Evolutionary conservation across 2,888 invertebrate species (phyloP), one percentile per base, ranked within the genome.

Genomic region (Sisyra terminalis): DNA sequence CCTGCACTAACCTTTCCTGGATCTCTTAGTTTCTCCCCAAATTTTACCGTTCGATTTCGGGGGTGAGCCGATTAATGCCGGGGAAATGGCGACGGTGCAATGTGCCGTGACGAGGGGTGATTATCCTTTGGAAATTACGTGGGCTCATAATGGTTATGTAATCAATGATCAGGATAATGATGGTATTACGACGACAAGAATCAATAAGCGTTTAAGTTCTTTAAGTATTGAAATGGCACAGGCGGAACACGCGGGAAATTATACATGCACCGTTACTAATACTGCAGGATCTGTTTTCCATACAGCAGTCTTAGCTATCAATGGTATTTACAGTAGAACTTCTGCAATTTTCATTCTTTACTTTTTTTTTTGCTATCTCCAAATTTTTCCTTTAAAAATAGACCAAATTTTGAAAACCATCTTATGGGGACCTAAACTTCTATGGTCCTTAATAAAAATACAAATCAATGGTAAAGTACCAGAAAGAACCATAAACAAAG

Each of bases 41-140:
- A 75, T 79, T 53, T 66, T 71, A 52, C 76, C 75, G 38, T 73
- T 79, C 58, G 69, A 72, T 50, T 75, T 79, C 53, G 67, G 67
- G 44, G 69, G 71, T 44, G 64, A 65, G 32, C 60, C 67, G 31
- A 60, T 68, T 11, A 79, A 79, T 60, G 74, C 76, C 48, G 77
- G 77, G 52, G 81, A 83, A 58, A 68, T 77, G 57, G 74, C 75
- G 38, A 71, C 77, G 47, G 67, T 74, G 14, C 73, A 73, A 43
- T 82, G 82, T 56, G 69, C 77, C 44, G 72, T 78, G 45, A 68
- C 70, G 45, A 79, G 81, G 59, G 82, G 82, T 38, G 82, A 82
- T 58, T 59, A 75, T 39, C 78, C 78, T n/a, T 65, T 78, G 39
- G 67, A 67, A 44, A 67, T 79, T 37, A 59, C 63, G 14, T 79